Evolutionary conservation across 35 echinoderm and acorn worm species (phyloP).

Genomic region (Lytechinus variegatus): DNA sequence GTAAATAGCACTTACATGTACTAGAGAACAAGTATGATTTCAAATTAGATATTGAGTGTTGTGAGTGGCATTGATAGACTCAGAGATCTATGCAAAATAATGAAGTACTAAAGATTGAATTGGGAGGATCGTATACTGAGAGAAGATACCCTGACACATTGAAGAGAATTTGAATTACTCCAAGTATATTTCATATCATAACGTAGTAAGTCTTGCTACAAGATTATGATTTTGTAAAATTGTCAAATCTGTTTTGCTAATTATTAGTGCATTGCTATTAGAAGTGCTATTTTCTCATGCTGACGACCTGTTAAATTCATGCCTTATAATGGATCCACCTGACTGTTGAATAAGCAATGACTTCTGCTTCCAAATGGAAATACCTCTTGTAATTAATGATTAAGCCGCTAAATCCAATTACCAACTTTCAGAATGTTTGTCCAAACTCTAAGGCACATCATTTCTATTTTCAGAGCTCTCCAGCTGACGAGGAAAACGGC

Average conservation of each 20-base stretch:
- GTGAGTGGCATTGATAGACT: background rate
- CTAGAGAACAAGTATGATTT: too few relatives aligned
- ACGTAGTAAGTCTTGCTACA: background rate
- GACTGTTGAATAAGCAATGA: background rate
- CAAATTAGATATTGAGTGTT: too few relatives aligned
- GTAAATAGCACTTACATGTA: too few relatives aligned
- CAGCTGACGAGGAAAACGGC: slow-evolving; percentile 22
- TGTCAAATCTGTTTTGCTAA: background rate
- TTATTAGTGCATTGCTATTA: background rate
- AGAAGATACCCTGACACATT: background rate
- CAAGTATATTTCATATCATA: background rate
- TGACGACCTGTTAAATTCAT: background rate
- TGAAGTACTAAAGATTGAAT: too few relatives aligned
- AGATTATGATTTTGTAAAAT: background rate
- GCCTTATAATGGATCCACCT: background rate
- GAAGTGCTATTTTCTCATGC: background rate
- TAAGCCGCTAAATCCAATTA: background rate
- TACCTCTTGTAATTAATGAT: background rate
- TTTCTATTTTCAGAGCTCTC: background rate
- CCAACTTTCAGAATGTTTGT: background rate
- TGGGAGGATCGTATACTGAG: background rate
- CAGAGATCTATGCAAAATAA: background rate
- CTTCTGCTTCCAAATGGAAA: background rate
- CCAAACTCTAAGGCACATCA: background rate
- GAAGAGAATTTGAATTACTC: background rate